Evolutionary conservation across 2,113 vertebrate species (phyloP), one percentile per base, ranked within the genome.

Genomic region (Brienomyrus longianalis): DNA sequence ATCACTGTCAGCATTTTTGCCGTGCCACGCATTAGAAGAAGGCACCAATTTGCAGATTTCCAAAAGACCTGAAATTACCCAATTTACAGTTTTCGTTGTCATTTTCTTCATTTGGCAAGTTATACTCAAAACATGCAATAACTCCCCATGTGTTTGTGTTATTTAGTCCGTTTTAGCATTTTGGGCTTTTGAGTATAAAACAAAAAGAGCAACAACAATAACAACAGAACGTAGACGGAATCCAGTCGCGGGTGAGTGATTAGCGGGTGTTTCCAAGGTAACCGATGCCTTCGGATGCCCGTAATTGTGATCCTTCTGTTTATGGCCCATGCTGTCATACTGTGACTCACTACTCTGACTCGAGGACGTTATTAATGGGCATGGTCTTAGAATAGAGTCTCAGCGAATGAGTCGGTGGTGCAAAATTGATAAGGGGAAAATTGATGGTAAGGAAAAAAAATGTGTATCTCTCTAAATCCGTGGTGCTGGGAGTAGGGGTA

Each of bases 371-470:
- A 86, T 54, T 51, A 88, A 39, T 88, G 54, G 35, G 54, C 83
- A 84, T 47, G 83, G 45, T 84, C 83, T 84, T 84, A 84, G 83
- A 80, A 80, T 80, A 80, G 74, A 43, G 83, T 84, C 83, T 84
- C 9, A n/a, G 83, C 2, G 39, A 47, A 21, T 47, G 56, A 43
- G 87, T 66, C 6, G 50, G 8, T 31, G 23, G 85, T 86, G 47
- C 85, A 86, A 23, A 51, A 52, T 52, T 27, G 84, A 86, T 52
- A 47, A 52, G 84, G 50, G 85, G 45, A 84, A 84, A 48, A 47
- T 47, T 86, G 47, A 86, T 27, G 47, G 43, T 15, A 86, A 86
- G 23, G 83, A 7, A 31, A 66, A 66, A 70, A 70, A 70, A 11
- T 31, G 27, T 31, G 31, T 31, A 70, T 70, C 62, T 27, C 9